Conservation (phyloP, 2,888 invertebrate genomes). For the Cheilosia soror region DNA sequence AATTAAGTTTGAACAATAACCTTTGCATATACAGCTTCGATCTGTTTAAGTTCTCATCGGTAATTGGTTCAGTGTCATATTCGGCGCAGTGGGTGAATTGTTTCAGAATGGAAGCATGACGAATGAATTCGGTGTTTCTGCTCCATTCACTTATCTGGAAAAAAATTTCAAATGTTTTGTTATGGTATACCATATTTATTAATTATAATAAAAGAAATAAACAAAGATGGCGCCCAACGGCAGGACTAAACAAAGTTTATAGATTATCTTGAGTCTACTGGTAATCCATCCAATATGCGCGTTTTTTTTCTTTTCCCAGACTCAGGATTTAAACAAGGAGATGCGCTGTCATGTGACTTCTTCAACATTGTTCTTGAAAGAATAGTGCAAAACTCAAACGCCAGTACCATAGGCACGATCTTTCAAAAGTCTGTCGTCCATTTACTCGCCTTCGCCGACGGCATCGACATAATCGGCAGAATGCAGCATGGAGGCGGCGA, state of each 20-base stretch:
- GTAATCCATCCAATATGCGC: too few species aligned
- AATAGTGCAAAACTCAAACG: too few species aligned
- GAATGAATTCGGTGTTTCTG: constrained; percentile 84
- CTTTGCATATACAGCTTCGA: constrained; percentile 84
- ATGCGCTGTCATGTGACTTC: too few species aligned
- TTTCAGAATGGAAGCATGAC: constrained; percentile 82
- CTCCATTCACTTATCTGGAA: constrained; percentile 87
- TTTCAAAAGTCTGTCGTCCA: too few species aligned
- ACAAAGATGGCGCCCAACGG: background rate
- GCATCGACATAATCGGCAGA: too few species aligned
- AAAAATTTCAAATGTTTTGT: background rate
- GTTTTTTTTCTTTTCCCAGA: too few species aligned
- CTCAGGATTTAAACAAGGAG: too few species aligned
- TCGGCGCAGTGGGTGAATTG: constrained; percentile 82
- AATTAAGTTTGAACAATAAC: constrained; percentile 78
- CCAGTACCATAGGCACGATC: too few species aligned
- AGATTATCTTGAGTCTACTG: too few species aligned
- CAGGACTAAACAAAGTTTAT: too few species aligned
- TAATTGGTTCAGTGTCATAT: constrained; percentile 79
- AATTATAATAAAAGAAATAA: background rate
- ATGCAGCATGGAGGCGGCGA: background rate
- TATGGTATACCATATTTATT: background rate
- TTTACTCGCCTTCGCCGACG: too few species aligned
- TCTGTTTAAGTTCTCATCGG: constrained; percentile 84
- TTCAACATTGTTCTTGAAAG: too few species aligned